phyloP scores from a whole-genome alignment of 1,140 invertebrate genomes.

The Bombus soroeensis region DNA sequence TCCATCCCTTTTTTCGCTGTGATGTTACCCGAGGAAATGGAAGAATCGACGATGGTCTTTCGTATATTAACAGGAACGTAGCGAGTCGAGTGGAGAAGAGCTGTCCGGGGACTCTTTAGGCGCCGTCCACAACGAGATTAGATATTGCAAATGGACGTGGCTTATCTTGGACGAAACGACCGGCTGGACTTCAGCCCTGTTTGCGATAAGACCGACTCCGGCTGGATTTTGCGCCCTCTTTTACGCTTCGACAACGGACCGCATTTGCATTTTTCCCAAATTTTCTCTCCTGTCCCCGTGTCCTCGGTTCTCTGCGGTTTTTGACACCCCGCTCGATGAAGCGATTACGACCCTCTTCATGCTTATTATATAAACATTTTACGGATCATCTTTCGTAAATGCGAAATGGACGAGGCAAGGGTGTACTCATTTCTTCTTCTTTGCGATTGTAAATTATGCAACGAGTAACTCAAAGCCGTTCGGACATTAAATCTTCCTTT shows the following conservation, averaged over 20 bases:
- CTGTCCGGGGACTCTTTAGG: slow-evolving; percentile 55
- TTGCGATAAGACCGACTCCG: slow-evolving; percentile 48
- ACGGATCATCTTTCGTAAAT: no score
- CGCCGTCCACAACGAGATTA: slow-evolving; percentile 64
- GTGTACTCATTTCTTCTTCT: neutral
- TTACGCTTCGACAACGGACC: slow-evolving; percentile 57
- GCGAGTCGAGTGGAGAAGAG: slow-evolving; percentile 26
- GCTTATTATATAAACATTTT: slow-evolving; percentile 12
- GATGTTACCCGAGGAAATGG: neutral
- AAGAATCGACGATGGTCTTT: slow-evolving; percentile 23
- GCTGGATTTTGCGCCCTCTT: slow-evolving; percentile 54
- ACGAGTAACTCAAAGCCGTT: no score
- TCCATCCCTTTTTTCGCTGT: neutral
- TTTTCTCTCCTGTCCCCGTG: slow-evolving; percentile 30
- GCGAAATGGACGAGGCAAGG: neutral
- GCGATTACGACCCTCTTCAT: slow-evolving; percentile 13
- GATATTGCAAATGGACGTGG: slow-evolving; percentile 69
- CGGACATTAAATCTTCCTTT: no score
- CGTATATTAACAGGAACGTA: slow-evolving; percentile 6
- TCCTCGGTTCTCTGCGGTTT: neutral
- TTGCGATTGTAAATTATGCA: neutral
- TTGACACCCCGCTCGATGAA: neutral
- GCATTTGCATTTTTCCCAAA: slow-evolving; percentile 65
- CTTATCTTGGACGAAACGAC: slow-evolving; percentile 63
- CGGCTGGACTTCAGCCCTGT: slow-evolving; percentile 52